phyloP scores from a whole-genome alignment of 1,140 invertebrate species.

The Formica exsecta region DNA sequence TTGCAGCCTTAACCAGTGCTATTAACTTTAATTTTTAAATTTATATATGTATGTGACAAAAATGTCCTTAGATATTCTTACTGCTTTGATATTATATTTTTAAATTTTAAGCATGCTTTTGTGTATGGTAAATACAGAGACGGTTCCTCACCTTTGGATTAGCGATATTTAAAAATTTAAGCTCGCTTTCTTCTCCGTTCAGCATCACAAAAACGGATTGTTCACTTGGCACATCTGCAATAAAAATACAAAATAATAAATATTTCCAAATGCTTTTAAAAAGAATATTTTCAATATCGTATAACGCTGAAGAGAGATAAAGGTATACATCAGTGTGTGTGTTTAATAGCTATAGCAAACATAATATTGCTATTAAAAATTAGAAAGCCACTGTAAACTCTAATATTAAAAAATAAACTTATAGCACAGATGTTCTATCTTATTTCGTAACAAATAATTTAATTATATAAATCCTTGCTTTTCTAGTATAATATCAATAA shows the following conservation, averaged over 20 bases:
- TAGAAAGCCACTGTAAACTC: not conserved
- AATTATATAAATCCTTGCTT: not conserved
- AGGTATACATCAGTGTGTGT: not conserved
- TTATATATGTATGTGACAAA: not conserved
- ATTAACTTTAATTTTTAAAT: not conserved
- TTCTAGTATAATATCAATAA: not conserved
- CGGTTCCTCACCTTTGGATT: conserved; percentile 87
- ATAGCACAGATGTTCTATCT: not conserved
- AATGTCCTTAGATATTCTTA: not conserved
- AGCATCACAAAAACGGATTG: conserved; percentile 95
- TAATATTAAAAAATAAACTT: not conserved
- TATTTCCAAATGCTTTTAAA: not conserved
- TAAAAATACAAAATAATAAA: conserved; percentile 65
- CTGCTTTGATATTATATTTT: not conserved
- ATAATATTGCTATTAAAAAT: not conserved
- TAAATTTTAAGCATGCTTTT: not conserved
- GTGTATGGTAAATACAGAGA: not conserved
- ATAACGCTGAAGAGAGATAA: not conserved
- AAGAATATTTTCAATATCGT: conserved; percentile 12
- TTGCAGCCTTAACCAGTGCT: not conserved
- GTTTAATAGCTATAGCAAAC: not conserved
- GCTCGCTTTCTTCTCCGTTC: conserved; percentile 95
- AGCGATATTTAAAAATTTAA: conserved; percentile 91
- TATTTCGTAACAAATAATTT: conserved; percentile 4
- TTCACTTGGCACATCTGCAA: conserved; percentile 90